Conservation (phyloP, 2,888 invertebrate species). For the Pomacea canaliculata region DNA sequence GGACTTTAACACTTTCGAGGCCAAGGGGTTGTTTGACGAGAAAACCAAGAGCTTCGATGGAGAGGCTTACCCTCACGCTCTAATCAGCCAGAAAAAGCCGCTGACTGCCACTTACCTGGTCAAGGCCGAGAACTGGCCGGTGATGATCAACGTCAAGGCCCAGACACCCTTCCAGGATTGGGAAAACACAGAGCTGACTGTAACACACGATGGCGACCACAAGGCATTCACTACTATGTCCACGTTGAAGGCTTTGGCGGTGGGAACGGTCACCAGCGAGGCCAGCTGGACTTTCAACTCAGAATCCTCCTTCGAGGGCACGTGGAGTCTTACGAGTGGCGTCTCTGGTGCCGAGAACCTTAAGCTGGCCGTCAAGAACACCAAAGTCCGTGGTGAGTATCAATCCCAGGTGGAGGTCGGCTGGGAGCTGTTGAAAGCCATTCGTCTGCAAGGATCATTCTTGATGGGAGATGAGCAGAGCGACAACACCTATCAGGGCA, state of each 20-base stretch:
- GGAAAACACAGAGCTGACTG: constrained; percentile 20
- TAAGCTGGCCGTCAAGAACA: constrained; percentile 25
- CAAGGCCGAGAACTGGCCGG: constrained; percentile 13
- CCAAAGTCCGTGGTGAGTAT: constrained; percentile 3
- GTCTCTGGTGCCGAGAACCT: constrained; percentile 28
- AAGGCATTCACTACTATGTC: constrained; percentile 27
- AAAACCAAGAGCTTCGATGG: constrained; percentile 25
- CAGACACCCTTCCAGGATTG: constrained; percentile 18
- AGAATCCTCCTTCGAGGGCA: constrained; percentile 24
- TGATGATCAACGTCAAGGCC: constrained; percentile 15
- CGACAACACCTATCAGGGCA: constrained; percentile 8
- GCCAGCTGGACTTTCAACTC: constrained; percentile 24
- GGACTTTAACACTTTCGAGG: constrained; percentile 25
- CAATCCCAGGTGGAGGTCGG: constrained; percentile 27
- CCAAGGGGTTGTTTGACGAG: constrained; percentile 25
- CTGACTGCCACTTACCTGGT: constrained; percentile 16
- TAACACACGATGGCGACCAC: constrained; percentile 28
- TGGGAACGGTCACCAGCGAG: constrained; percentile 25
- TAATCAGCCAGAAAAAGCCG: neutral
- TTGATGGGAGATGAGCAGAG: neutral
- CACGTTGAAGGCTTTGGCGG: constrained; percentile 5
- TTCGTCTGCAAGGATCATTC: constrained; percentile 28
- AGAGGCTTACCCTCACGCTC: constrained; percentile 12
- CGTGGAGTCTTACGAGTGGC: constrained; percentile 27
- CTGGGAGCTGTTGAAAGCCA: constrained; percentile 37